These are phyloP conservation scores for Caenorhabditis uteleia DNA, from an alignment of 2,888 invertebrate species.

Conservation along the genomic window DNA sequence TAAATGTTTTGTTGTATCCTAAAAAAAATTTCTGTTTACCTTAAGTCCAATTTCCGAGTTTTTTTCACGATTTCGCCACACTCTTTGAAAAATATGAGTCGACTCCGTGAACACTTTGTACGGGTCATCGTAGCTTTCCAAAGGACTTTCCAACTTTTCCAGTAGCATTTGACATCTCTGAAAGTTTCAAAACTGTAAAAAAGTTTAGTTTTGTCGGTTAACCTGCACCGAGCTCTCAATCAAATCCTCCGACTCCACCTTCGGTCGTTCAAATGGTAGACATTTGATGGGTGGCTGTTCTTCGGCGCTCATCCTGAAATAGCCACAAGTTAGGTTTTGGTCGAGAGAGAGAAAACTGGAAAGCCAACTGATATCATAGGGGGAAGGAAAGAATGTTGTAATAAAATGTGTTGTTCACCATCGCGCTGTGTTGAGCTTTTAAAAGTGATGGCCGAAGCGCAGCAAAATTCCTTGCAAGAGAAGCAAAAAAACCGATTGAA, in stretches of 20 bases:
- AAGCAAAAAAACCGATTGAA: too few species aligned
- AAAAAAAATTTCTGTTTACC: conserved; percentile 23
- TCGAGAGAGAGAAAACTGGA: not conserved
- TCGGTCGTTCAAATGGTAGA: conserved; percentile 30
- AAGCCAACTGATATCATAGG: not conserved
- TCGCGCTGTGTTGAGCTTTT: too few species aligned
- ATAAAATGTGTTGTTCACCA: too few species aligned
- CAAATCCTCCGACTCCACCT: conserved; percentile 11
- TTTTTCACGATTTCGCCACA: too few species aligned
- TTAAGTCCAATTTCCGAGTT: conserved; percentile 55
- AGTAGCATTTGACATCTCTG: conserved; percentile 24
- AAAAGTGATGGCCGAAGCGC: too few species aligned
- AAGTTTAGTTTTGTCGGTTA: not conserved
- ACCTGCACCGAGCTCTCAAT: conserved; percentile 6
- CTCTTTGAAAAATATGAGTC: conserved; percentile 30
- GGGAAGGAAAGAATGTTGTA: conserved; percentile 10
- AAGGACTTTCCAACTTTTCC: conserved; percentile 16
- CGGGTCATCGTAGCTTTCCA: too few species aligned
- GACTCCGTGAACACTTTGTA: too few species aligned
- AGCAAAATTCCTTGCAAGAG: too few species aligned
- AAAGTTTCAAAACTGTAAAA: not conserved
- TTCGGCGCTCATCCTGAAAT: not conserved
- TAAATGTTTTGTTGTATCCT: conserved; percentile 17
- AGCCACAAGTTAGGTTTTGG: not conserved
- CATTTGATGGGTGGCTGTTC: not conserved